Percentiles rank a stretch among this genome's conserved stretches.
These are phyloP conservation scores for Melitaea athalia DNA, from an alignment of 2,888 invertebrate species.

Conservation along the genomic window DNA sequence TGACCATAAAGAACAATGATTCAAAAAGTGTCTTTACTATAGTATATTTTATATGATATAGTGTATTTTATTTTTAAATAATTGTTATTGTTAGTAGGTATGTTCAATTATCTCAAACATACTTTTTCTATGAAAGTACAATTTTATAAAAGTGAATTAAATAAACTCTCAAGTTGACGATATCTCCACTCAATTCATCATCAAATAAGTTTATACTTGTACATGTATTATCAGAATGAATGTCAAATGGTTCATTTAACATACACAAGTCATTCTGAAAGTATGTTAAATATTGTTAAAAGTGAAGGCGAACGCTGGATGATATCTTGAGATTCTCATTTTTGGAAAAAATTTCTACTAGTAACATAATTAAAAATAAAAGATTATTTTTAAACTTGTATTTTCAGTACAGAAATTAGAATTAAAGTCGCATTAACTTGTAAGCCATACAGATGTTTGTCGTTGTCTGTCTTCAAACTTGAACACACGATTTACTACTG, in stretches of 20 bases:
- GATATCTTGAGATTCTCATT: neutral
- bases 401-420: too few relatives aligned
- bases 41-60: too few relatives aligned
- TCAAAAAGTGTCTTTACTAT: too few relatives aligned
- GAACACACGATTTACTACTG: too few relatives aligned
- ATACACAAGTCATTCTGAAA: conserved; percentile 50
- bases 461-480: too few relatives aligned
- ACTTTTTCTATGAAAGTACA: neutral
- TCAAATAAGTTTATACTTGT: neutral
- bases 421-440: too few relatives aligned
- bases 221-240: neutral
- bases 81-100: too few relatives aligned
- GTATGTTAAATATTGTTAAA: conserved; percentile 42
- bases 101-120: neutral
- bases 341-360: neutral
- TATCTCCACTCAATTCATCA: neutral
- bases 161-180: too few relatives aligned
- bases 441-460: too few relatives aligned
- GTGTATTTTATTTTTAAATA: too few relatives aligned
- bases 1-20: too few relatives aligned
- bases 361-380: neutral
- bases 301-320: conserved; percentile 29
- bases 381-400: neutral
- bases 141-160: neutral
- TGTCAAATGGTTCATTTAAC: conserved; percentile 36